Conservation (phyloP, 1,140 invertebrate species). For the Pseudomyrmex pallidus region DNA sequence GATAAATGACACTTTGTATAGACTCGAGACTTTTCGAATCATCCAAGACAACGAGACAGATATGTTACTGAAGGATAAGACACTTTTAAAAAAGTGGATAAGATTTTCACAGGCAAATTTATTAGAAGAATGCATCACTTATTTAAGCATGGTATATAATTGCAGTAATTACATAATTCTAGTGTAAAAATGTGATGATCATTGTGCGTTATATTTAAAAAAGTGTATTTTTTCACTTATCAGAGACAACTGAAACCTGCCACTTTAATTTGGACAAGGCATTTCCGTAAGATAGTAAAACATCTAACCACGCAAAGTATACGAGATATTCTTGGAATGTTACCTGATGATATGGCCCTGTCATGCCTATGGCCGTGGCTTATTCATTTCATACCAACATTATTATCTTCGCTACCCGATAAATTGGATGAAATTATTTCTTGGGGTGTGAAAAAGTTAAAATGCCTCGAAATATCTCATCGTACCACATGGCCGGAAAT, state of each 20-base stretch:
- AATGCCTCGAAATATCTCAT: conserved; percentile 75
- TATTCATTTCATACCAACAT: conserved; percentile 78
- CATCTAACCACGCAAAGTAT: conserved; percentile 65
- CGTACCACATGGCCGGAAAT: conserved; percentile 76
- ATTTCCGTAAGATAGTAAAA: conserved; percentile 69
- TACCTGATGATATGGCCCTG: conserved; percentile 69
- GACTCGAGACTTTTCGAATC: conserved; percentile 79
- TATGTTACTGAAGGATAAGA: conserved; percentile 27
- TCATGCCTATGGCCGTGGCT: conserved; percentile 77
- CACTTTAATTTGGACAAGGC: conserved; percentile 80
- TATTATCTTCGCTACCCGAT: conserved; percentile 74
- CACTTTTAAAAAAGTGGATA: conserved; percentile 76
- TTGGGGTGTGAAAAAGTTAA: conserved; percentile 77
- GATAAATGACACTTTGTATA: conserved; percentile 74
- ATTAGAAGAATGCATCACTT: conserved; percentile 74
- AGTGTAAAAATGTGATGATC: not conserved
- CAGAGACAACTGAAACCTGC: conserved; percentile 79
- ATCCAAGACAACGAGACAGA: conserved; percentile 61
- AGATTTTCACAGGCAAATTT: conserved; percentile 77
- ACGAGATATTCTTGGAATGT: conserved; percentile 67
- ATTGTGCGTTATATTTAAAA: not conserved
- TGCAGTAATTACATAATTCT: not conserved
- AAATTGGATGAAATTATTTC: conserved; percentile 72
- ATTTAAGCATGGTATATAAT: conserved; percentile 73
- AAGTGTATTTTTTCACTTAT: not conserved